Conservation (phyloP, 2,797 vertebrate species). For the Eospalax fontanierii region DNA sequence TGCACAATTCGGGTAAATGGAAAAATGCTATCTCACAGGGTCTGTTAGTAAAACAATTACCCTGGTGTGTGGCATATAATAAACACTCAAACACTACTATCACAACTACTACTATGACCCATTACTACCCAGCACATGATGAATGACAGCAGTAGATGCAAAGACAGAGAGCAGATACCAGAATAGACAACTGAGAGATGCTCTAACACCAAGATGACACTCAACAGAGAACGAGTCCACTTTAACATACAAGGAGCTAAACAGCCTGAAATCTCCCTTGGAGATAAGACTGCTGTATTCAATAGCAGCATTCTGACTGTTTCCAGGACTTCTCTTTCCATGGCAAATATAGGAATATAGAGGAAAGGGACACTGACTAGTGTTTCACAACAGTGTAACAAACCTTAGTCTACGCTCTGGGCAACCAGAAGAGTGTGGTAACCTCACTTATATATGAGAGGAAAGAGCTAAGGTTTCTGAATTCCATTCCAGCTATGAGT, state of each 20-base stretch:
- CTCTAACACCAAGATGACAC: background rate
- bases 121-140: background rate
- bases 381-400: background rate
- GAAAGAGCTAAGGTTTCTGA: background rate
- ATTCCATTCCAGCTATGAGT: background rate
- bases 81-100: slow-evolving; percentile 6
- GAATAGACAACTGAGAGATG: background rate
- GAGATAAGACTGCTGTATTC: background rate
- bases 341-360: background rate
- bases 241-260: background rate
- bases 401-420: background rate
- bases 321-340: slow-evolving; percentile 28
- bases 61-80: background rate
- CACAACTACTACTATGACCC: background rate
- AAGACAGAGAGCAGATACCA: background rate
- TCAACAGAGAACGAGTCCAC: background rate
- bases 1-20: background rate
- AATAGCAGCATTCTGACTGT: background rate
- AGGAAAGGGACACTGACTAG: background rate
- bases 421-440: background rate
- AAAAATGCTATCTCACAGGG: slow-evolving; percentile 39
- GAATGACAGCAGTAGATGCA: background rate
- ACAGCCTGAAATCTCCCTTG: background rate
- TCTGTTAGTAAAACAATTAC: slow-evolving; percentile 30
- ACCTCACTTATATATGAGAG: slow-evolving; percentile 35